Percentiles rank a stretch among this genome's conserved stretches.
These are phyloP conservation scores for Drosophila rubida DNA, from an alignment of 2,888 invertebrate genomes.

Conservation along the genomic window DNA sequence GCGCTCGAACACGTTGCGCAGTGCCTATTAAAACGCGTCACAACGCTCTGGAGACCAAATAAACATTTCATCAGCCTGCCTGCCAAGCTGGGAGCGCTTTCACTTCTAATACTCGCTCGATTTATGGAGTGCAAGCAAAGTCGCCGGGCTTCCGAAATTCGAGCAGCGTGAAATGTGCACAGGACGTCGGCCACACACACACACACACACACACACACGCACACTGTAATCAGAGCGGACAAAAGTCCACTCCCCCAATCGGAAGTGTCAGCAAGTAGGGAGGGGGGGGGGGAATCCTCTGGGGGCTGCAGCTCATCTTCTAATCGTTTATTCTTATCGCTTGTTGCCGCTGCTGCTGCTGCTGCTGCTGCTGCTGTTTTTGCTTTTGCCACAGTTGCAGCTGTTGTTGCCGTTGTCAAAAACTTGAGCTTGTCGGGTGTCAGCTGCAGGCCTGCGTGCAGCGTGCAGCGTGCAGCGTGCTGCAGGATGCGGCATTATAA, in stretches of 20 bases:
- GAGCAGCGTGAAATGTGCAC: slow-evolving; percentile 13
- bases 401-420: slow-evolving; percentile 42
- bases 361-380: neutral
- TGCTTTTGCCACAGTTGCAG: slow-evolving; percentile 22
- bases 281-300: no score
- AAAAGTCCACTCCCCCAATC: slow-evolving; percentile 32
- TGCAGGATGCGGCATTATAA: slow-evolving; percentile 62
- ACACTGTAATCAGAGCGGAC: slow-evolving; percentile 38
- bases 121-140: slow-evolving; percentile 5
- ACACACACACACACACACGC: no score
- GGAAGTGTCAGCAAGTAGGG: slow-evolving; percentile 35
- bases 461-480: no score
- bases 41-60: no score
- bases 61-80: no score
- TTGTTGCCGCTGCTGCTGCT: neutral
- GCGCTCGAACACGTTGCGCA: slow-evolving; percentile 36
- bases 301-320: slow-evolving; percentile 35
- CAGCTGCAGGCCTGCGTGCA: slow-evolving; percentile 48
- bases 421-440: slow-evolving; percentile 58
- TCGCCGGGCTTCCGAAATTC: slow-evolving; percentile 1
- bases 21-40: no score
- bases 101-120: neutral
- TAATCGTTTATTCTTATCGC: slow-evolving; percentile 28
- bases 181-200: no score
- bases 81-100: no score